Percentiles rank a stretch among this genome's conserved stretches.
Conservation (phyloP, 2,797 vertebrate species). For the Aldrovandia affinis region DNA sequence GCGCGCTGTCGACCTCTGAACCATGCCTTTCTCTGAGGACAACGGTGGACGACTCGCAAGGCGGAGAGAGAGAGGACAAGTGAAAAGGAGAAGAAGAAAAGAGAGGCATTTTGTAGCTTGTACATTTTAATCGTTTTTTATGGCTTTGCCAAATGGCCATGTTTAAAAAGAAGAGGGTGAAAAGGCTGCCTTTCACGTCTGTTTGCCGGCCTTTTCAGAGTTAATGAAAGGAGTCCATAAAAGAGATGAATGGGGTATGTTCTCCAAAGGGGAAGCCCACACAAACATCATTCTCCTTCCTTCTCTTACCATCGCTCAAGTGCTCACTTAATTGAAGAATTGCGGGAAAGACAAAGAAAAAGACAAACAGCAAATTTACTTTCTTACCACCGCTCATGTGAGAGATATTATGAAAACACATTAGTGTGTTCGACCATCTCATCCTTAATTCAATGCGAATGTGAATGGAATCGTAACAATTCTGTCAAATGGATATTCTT, state of each 20-base stretch:
- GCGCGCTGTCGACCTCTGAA: conserved; percentile 2
- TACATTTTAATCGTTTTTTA: conserved; percentile 36
- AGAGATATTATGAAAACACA: background rate
- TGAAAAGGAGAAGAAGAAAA: conserved; percentile 14
- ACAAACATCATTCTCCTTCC: background rate
- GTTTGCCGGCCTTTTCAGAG: conserved; percentile 58
- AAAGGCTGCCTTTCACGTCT: conserved; percentile 14
- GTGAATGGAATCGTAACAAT: background rate
- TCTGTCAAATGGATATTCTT: background rate
- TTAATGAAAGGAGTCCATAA: conserved; percentile 66
- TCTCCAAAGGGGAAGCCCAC: conserved; percentile 14
- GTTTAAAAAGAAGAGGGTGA: conserved; percentile 7
- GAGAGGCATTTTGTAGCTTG: conserved; percentile 22
- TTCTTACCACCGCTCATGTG: background rate
- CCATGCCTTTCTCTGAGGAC: conserved; percentile 12
- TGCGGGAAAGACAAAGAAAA: background rate
- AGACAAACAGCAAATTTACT: conserved; percentile 12
- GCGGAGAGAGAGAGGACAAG: conserved; percentile 8
- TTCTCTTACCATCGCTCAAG: background rate
- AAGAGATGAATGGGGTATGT: conserved; percentile 63
- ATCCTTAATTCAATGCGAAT: background rate
- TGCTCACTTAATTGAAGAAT: conserved; percentile 19
- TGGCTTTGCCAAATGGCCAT: conserved; percentile 21
- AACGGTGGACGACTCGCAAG: background rate
- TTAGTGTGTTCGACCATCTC: background rate